Evolutionary conservation across 2,888 invertebrate species (phyloP), one percentile per base, ranked within the genome.

Genomic region (Lissocephala sabroskyi): DNA sequence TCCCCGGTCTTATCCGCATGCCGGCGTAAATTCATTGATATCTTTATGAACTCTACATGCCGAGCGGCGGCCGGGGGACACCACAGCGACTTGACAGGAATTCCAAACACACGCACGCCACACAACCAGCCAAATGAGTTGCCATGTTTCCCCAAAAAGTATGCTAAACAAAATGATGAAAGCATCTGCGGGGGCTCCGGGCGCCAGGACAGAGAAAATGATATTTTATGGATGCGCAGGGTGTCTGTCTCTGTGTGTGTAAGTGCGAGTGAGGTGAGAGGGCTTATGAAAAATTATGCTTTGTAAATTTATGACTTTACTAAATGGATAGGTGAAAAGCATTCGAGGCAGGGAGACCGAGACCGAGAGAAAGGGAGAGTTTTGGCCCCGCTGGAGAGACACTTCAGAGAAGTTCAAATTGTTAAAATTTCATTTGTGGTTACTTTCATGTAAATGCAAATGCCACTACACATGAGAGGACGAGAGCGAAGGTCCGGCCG

Each of bases 381-480:
- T n/a, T n/a, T n/a, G n/a, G n/a, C n/a, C n/a, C n/a, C n/a, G n/a
- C n/a, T n/a, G n/a, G n/a, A n/a, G n/a, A n/a, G n/a, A n/a, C n/a
- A n/a, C n/a, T n/a, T n/a, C 29, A 43, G 46, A 56, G 48, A 41
- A 55, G 52, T 56, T 52, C 26, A 73, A 62, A 76, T 68, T 65
- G 73, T 65, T 68, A 4, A 56, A 62, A 73, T 63, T 52, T 55
- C 39, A 55, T 60, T 60, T 48, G 60, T 54, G 49, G 49, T 52
- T 48, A 23, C 57, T 54, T 76, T 62, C 55, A 62, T 65, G 49
- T 53, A 50, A 56, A 53, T 57, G 50, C 42, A 46, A 53, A 62
- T 45, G 49, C 43, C 46, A 62, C 50, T 55, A 51, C 17, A 35
- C 6, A 36, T 6, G n/a, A 16, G 30, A 9, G 13, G 5, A 5